Percentiles rank a stretch among this genome's conserved stretches.
Evolutionary conservation across 2,113 vertebrate species (phyloP).

Genomic region (Vulpes lagopus): DNA sequence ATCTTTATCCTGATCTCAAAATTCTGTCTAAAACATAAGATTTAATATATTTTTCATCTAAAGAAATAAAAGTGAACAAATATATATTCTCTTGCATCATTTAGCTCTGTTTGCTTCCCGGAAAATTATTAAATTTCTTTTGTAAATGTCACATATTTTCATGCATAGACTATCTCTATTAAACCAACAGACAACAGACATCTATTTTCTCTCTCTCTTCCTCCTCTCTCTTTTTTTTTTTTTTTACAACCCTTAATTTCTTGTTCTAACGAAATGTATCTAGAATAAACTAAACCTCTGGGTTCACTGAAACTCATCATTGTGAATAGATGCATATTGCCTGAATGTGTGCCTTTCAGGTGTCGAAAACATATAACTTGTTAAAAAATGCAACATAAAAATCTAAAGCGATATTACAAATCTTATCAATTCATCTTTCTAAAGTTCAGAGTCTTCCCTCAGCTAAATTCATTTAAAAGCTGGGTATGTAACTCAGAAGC

Average conservation of each 20-base stretch:
- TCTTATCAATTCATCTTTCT: neutral
- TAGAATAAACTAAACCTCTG: slow-evolving; percentile 28
- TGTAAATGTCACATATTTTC: slow-evolving; percentile 49
- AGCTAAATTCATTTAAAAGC: neutral
- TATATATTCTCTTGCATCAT: neutral
- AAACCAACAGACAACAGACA: slow-evolving; percentile 14
- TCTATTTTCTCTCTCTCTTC: neutral
- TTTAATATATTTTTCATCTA: neutral
- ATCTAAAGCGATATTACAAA: slow-evolving; percentile 1
- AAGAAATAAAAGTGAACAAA: slow-evolving; percentile 40
- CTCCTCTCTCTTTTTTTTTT: neutral
- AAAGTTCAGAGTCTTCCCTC: neutral
- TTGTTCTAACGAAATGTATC: slow-evolving; percentile 59
- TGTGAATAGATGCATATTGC: neutral
- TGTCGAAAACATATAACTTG: slow-evolving; percentile 47
- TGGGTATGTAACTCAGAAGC: neutral
- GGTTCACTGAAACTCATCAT: slow-evolving; percentile 43
- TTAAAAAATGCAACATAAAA: slow-evolving; percentile 64
- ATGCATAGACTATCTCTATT: neutral
- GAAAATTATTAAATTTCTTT: slow-evolving; percentile 51
- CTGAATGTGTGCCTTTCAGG: slow-evolving; percentile 7
- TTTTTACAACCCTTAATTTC: slow-evolving; percentile 47
- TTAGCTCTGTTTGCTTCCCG: slow-evolving; percentile 18
- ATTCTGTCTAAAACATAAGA: slow-evolving; percentile 45
- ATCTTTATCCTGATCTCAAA: slow-evolving; percentile 49